phyloP scores from a whole-genome alignment of 2,888 invertebrate genomes.

The Xanthia icteritia region DNA sequence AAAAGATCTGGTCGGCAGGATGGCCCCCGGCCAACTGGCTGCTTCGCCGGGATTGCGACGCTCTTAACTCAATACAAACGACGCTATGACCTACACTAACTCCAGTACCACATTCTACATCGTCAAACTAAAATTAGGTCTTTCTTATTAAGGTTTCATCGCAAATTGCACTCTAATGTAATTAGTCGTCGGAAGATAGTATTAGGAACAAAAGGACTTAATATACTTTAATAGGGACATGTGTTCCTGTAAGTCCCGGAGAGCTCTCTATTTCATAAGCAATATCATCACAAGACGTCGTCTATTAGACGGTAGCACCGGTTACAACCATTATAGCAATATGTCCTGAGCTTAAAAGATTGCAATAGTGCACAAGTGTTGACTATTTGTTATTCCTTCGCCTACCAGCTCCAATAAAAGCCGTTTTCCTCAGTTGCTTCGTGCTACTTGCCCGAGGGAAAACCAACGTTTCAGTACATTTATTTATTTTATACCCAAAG shows the following conservation, averaged over 20 bases:
- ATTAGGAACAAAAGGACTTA: constrained; percentile 2
- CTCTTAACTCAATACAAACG: constrained; percentile 69
- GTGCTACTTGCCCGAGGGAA: constrained; percentile 54
- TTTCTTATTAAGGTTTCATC: constrained; percentile 18
- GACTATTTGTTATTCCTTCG: constrained; percentile 62
- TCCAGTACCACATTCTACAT: constrained; percentile 59
- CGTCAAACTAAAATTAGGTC: constrained; percentile 36
- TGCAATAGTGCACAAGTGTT: constrained; percentile 64
- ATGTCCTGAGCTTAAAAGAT: constrained; percentile 57
- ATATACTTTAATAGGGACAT: constrained; percentile 2
- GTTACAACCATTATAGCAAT: constrained; percentile 47
- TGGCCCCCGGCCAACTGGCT: constrained; percentile 79
- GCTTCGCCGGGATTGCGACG: constrained; percentile 72
- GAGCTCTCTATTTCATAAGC: constrained; percentile 20
- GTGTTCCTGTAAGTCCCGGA: constrained; percentile 2
- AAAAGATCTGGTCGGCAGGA: constrained; percentile 65
- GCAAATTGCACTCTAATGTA: constrained; percentile 10
- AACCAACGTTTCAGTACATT: constrained; percentile 49
- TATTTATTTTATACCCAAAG: constrained; percentile 57
- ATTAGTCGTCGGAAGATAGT: constrained; percentile 26
- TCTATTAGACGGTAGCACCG: constrained; percentile 22
- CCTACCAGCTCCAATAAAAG: constrained; percentile 63
- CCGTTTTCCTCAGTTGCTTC: constrained; percentile 57
- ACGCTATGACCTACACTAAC: constrained; percentile 68
- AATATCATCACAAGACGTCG: constrained; percentile 32